A percentile compares a stretch with the other conserved stretches of the same genome.
Evolutionary conservation across 1,140 invertebrate genomes (phyloP).

Genomic region (Procambarus clarkii): DNA sequence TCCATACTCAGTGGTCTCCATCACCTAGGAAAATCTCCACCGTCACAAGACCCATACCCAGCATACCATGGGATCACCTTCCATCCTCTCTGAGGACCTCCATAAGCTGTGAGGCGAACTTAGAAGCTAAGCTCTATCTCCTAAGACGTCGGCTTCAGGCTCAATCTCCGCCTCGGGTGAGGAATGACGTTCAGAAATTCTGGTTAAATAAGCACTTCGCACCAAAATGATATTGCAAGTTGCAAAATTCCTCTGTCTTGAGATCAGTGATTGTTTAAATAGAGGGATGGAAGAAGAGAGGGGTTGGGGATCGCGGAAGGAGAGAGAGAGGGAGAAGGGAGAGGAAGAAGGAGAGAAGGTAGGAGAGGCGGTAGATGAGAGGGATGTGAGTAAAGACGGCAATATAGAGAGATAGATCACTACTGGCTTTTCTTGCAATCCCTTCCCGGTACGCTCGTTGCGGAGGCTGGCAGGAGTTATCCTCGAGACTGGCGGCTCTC

Average conservation of each 20-base stretch:
- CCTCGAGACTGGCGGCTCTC: no score
- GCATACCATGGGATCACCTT: no score
- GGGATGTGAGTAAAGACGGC: no score
- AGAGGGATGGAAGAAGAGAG: background rate
- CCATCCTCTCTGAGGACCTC: no score
- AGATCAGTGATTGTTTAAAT: background rate
- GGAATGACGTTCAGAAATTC: background rate
- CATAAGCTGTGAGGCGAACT: no score
- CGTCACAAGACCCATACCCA: background rate
- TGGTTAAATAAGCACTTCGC: background rate
- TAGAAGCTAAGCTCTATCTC: background rate
- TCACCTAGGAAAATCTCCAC: background rate
- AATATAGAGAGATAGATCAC: no score
- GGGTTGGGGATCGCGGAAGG: background rate
- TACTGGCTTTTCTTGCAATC: no score
- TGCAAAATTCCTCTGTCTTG: background rate
- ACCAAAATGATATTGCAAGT: background rate
- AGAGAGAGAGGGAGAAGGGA: conserved; percentile 7
- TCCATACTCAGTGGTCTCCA: background rate
- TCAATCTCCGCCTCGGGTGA: background rate
- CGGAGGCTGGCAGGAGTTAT: no score
- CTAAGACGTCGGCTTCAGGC: background rate
- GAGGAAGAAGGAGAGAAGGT: conserved; percentile 5
- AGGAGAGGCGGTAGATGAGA: no score
- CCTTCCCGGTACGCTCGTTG: no score